These are phyloP conservation scores for Shinisaurus crocodilurus DNA, from an alignment of 2,113 vertebrate species.

Conservation along the genomic window DNA sequence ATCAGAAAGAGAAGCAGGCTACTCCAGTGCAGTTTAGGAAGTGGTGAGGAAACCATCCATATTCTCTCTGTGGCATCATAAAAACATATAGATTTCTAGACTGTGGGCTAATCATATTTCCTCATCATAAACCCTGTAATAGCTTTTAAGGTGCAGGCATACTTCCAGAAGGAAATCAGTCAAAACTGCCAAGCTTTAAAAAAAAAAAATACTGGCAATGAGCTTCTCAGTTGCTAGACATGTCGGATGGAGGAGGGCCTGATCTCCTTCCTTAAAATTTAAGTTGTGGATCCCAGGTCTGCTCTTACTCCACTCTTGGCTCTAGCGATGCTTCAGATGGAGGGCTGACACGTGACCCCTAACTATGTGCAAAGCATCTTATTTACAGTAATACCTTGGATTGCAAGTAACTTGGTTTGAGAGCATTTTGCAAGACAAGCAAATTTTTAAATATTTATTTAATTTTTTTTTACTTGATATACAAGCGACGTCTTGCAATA, in stretches of 20 bases:
- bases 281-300: no score
- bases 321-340: background rate
- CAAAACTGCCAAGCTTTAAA: background rate
- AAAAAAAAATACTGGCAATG: background rate
- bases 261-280: no score
- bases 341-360: background rate
- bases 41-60: background rate
- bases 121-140: background rate
- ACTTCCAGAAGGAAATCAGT: background rate
- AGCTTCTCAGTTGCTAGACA: background rate
- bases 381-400: no score
- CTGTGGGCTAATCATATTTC: background rate
- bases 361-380: background rate
- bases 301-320: background rate
- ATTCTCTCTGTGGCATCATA: background rate
- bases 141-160: background rate
- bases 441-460: no score
- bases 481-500: no score
- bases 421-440: no score
- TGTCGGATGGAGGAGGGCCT: background rate
- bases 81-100: background rate
- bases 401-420: no score
- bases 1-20: background rate
- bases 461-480: no score
- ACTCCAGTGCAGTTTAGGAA: background rate